phyloP scores from a whole-genome alignment of 2,113 vertebrate species.

The Epinephelus lanceolatus region DNA sequence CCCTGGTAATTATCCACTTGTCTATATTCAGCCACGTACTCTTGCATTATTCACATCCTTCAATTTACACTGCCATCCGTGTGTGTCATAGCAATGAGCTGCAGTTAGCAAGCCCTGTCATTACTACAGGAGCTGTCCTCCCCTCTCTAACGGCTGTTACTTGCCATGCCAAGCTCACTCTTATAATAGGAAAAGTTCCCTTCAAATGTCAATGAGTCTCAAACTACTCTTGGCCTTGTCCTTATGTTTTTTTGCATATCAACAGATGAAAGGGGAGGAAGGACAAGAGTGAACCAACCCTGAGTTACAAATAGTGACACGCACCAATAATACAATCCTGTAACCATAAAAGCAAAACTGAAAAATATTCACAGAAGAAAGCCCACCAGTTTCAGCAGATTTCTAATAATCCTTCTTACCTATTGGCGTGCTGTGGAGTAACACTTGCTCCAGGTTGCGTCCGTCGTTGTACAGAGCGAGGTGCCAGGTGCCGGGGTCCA shows the following conservation, averaged over 20 bases:
- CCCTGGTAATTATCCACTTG: conserved; percentile 80
- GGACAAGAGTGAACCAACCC: conserved; percentile 9
- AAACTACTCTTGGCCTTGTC: conserved; percentile 38
- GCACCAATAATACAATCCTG: not conserved
- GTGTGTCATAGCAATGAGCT: conserved; percentile 79
- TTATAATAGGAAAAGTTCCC: conserved; percentile 68
- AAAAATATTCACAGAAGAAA: not conserved
- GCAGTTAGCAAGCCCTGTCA: conserved; percentile 79
- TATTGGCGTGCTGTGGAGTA: conserved; percentile 93
- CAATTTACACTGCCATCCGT: conserved; percentile 75
- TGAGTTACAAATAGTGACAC: not conserved
- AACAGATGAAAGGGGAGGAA: conserved; percentile 25
- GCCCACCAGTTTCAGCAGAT: not conserved
- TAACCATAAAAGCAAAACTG: not conserved
- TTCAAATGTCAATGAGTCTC: conserved; percentile 66
- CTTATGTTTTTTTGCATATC: conserved; percentile 16
- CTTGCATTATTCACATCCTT: conserved; percentile 81
- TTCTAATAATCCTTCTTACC: conserved; percentile 83
- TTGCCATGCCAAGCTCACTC: conserved; percentile 58
- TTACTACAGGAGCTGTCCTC: conserved; percentile 77
- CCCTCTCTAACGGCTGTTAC: conserved; percentile 65
- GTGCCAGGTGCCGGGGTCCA: conserved; percentile 97
- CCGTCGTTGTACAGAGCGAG: conserved; percentile 98
- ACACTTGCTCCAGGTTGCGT: conserved; percentile 94
- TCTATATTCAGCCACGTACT: conserved; percentile 77